Conservation (phyloP, 2,113 vertebrate genomes). For the Strix uralensis region DNA sequence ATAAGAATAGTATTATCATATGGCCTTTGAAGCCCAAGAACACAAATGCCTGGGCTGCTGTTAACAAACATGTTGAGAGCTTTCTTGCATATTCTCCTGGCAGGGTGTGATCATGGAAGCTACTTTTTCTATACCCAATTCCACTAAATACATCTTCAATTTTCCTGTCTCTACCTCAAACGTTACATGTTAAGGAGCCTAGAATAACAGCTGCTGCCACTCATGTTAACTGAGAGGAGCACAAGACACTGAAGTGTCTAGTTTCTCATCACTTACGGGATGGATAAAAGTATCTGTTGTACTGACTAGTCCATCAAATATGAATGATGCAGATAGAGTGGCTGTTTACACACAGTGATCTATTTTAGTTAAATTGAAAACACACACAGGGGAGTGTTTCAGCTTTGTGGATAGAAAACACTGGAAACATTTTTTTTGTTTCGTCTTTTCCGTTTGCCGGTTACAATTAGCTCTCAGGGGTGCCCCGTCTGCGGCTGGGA, state of each 20-base stretch:
- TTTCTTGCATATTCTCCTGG: neutral
- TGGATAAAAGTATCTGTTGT: slow-evolving; percentile 69
- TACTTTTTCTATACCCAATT: neutral
- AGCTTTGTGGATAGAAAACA: slow-evolving; percentile 22
- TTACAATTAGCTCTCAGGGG: neutral
- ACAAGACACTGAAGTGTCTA: slow-evolving; percentile 69
- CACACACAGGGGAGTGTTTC: slow-evolving; percentile 32
- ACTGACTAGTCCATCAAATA: slow-evolving; percentile 83
- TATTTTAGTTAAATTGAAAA: slow-evolving; percentile 74
- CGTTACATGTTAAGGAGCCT: neutral
- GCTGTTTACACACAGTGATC: slow-evolving; percentile 73
- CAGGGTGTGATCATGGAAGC: neutral
- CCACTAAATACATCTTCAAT: neutral
- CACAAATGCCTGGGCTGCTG: neutral
- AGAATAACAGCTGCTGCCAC: slow-evolving; percentile 57
- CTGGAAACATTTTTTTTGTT: neutral
- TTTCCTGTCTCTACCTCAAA: slow-evolving; percentile 48
- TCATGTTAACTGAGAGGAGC: slow-evolving; percentile 68
- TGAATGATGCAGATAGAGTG: slow-evolving; percentile 82
- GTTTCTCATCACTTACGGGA: slow-evolving; percentile 67
- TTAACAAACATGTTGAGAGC: neutral
- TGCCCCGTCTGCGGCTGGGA: neutral
- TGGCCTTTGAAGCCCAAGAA: neutral
- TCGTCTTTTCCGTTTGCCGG: neutral
- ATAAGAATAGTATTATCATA: neutral